Evolutionary conservation across 2,888 invertebrate genomes (phyloP), one percentile per base, ranked within the genome.

Genomic region (Patella pellucida): DNA sequence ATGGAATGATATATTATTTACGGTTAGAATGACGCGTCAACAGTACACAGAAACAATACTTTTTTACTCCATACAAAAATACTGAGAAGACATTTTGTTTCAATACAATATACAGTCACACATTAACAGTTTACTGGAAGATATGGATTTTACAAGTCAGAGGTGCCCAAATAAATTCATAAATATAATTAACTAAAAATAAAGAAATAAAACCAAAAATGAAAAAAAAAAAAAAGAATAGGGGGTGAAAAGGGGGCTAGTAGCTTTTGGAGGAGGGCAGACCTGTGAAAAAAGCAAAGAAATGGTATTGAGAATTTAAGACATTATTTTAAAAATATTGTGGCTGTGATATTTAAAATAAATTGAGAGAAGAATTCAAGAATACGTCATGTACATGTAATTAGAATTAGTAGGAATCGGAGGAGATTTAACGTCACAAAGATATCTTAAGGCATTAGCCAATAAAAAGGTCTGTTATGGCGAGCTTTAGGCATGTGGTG

Each of bases 201-300:
- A 16, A 23, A 19, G 19, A 27, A 52, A 16, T 31, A 56, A 15
- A 72, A 31, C 56, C 27, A 72, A 69, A 14, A 73, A 23, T 69
- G 27, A 71, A 19, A 52, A 15, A 76, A 62, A 62, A 41, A 31
- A 31, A 68, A 19, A 67, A 41, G 50, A 27, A 15, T 31, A 12
- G 14, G 31, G 50, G 72, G 72, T 69, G 69, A 69, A 31, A 56
- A 56, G 51, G 52, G 69, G 68, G 68, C 83, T 84, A 87, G 85
- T 88, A 87, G 86, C 88, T 89, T 85, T 86, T 86, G 79, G 87
- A 86, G 69, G 85, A 84, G 74, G 87, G 84, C 75, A 85, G 84
- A 87, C 87, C 89, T 89, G 88, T 84, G 68, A 77, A 78, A 74
- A 78, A 76, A 82, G 79, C 78, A 77, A 83, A 77, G 72, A 75